Conservation (phyloP, 2,113 vertebrate species). For the Charadrius vociferus region DNA sequence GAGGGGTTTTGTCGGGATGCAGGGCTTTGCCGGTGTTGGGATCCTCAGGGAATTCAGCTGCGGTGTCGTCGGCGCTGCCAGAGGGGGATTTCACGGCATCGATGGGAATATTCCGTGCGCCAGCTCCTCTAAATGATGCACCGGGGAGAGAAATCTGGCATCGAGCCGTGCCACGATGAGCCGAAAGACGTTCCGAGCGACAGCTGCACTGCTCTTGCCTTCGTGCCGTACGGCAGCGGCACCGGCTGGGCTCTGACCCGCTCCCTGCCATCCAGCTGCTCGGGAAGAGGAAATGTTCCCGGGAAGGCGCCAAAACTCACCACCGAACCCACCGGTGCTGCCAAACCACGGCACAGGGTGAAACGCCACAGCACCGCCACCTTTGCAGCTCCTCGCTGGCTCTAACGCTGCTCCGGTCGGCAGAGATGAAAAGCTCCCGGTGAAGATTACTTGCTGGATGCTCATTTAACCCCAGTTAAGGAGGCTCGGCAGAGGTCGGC, state of each 20-base stretch:
- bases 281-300: not conserved
- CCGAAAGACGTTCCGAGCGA: not conserved
- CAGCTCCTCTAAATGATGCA: not conserved
- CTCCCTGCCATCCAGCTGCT: not conserved
- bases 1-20: not conserved
- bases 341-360: too few species aligned
- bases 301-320: not conserved
- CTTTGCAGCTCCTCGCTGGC: not conserved
- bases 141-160: not conserved
- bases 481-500: not conserved
- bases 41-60: not conserved
- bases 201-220: not conserved
- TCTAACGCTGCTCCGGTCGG: rapidly evolving
- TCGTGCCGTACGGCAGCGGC: rapidly evolving
- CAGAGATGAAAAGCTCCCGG: not conserved
- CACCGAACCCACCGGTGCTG: not conserved
- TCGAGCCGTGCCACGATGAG: not conserved
- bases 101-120: rapidly evolving
- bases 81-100: rapidly evolving
- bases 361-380: rapidly evolving
- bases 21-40: not conserved
- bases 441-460: not conserved
- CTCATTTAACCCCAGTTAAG: not conserved
- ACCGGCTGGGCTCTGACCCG: not conserved
- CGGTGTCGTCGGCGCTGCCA: rapidly evolving